These are phyloP conservation scores for Drosophila monieri DNA, from an alignment of 2,888 invertebrate genomes.

Conservation along the genomic window DNA sequence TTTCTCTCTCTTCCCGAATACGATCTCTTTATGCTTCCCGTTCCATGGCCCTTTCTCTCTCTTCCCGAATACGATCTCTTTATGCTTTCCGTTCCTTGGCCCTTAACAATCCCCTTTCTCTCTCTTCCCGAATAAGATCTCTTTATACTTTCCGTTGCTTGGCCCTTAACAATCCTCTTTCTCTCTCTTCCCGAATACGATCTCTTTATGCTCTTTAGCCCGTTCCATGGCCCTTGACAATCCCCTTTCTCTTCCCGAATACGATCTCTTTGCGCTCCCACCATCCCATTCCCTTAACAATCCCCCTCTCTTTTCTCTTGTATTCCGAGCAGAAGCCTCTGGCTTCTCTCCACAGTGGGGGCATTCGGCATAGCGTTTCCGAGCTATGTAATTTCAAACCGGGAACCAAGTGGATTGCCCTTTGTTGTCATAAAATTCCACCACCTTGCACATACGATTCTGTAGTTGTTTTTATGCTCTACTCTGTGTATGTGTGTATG, in stretches of 20 bases:
- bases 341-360: neutral
- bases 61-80: no score
- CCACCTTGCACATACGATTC: constrained; percentile 51
- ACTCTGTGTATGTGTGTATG: constrained; percentile 17
- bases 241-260: no score
- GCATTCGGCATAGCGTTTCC: constrained; percentile 17
- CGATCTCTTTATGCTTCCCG: no score
- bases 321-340: neutral
- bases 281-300: neutral
- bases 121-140: no score
- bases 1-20: no score
- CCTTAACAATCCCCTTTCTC: neutral
- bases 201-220: neutral
- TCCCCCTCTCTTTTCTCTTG: neutral
- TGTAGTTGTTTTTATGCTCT: neutral
- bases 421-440: constrained; percentile 64
- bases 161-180: no score
- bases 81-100: no score
- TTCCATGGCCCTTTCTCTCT: no score
- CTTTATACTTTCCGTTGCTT: no score
- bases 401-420: constrained; percentile 41
- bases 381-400: constrained; percentile 50
- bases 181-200: neutral
- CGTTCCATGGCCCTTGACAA: neutral
- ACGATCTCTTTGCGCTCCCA: no score